Base-by-base conservation (phyloP, 2,888 invertebrate genomes). In the Rhagophthalmus giganteus region DNA sequence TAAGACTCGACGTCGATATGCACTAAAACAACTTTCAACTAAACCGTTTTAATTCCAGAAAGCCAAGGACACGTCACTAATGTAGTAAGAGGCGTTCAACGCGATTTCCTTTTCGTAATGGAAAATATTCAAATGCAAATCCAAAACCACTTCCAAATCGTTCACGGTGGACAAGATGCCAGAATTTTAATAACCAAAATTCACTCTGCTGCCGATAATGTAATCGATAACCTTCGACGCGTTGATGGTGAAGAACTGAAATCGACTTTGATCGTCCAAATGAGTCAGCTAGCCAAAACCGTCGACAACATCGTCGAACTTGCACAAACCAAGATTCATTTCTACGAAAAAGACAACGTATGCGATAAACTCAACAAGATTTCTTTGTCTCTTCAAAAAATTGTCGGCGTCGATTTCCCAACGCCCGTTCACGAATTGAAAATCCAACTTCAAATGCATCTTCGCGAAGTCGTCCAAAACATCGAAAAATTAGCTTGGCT, bases 221-320 rank as follows among this genome's bases (percentile, higher is more conserved):
- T 47, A 15, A 7, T 13, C n/a, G n/a, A 16, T 2, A 11, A 24
- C 27, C 26, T 47, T 12, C 38, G 34, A 38, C 39, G 25, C 24
- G 25, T 10, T 8, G 13, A 20, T 20, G 4, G 7, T 5, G 20
- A 5, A 20, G 4, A 20, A 3, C 7, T 38, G 7, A 38, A 37
- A 25, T 28, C 32, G 34, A 34, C 37, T n/a, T 6, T 51, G 15
- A 13, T 33, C 12, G 33, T 51, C 15, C 51, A 51, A 45, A 31
- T 51, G 15, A 45, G 51, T 10, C 33, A 51, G 11, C 39, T 33
- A 7, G 7, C 27, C 10, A 28, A 51, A 38, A 39, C 51, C 10
- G 30, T 51, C 25, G 39, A 51, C 24, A 51, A 51, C 12, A 13
- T 44, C 25, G n/a, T 51, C 7, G 27, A 39, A n/a, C 16, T 44